A percentile compares a stretch with the other conserved stretches of the same genome.
Evolutionary conservation across 2,888 invertebrate genomes (phyloP).

Genomic region (Agonopterix subpropinquella): DNA sequence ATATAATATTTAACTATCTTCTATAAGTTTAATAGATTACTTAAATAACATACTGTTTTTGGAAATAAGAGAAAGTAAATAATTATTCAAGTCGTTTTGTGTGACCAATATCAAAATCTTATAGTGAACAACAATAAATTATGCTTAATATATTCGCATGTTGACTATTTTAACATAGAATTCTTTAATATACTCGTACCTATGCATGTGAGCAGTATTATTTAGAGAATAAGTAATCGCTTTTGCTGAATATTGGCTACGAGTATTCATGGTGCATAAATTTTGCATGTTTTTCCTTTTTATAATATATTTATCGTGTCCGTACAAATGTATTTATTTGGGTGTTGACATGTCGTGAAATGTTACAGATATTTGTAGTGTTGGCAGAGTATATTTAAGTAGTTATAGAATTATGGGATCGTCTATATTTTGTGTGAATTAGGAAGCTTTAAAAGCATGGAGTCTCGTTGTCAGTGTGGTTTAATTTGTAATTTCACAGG

Average conservation of each 20-base stretch:
- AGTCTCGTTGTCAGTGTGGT: conserved; percentile 18
- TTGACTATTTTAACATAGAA: conserved; percentile 61
- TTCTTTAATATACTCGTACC: conserved; percentile 25
- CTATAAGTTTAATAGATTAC: not conserved
- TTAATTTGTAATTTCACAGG: conserved; percentile 14
- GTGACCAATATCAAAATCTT: no score
- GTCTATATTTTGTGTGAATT: no score
- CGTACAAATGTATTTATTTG: no score
- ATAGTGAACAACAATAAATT: no score
- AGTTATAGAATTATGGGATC: not conserved
- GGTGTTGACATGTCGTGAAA: no score
- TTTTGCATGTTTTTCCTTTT: conserved; percentile 23
- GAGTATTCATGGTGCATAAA: conserved; percentile 8
- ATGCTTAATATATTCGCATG: conserved; percentile 14
- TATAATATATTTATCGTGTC: no score
- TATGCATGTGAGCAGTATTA: conserved; percentile 66
- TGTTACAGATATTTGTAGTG: no score
- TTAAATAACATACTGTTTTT: not conserved
- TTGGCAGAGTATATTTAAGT: not conserved
- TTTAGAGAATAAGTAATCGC: conserved; percentile 36
- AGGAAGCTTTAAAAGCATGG: conserved; percentile 21
- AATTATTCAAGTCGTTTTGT: no score
- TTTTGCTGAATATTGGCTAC: not conserved
- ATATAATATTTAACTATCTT: not conserved
- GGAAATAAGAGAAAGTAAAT: conserved; percentile 6